Conservation (phyloP, 2,888 invertebrate genomes). For the Azorinus chamasolen region DNA sequence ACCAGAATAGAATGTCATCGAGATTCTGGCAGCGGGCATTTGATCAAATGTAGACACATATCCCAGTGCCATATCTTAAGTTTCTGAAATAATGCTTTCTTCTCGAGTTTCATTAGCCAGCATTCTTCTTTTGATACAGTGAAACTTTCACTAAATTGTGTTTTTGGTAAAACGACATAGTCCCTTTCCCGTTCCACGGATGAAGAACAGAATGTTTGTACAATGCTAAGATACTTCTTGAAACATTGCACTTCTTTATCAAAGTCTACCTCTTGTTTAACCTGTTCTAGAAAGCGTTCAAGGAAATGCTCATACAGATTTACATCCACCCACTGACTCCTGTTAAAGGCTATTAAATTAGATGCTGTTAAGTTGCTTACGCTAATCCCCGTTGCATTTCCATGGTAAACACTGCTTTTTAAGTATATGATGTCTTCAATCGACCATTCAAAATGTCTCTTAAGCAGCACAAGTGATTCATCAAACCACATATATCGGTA, state of each 20-base stretch:
- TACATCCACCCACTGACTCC: background rate
- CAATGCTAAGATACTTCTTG: background rate
- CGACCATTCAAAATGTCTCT: background rate
- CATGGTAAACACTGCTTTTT: background rate
- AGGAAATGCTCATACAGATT: background rate
- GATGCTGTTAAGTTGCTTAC: no score
- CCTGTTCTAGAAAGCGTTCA: background rate
- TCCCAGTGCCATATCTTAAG: no score
- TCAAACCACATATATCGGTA: no score
- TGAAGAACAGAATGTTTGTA: background rate
- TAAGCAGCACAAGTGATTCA: constrained; percentile 1
- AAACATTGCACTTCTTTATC: background rate
- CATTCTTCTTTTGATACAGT: background rate
- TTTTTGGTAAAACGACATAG: background rate
- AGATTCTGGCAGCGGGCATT: no score
- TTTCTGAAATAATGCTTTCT: no score
- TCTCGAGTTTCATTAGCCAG: no score
- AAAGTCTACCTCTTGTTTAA: background rate
- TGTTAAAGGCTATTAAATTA: no score
- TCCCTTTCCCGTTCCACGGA: background rate
- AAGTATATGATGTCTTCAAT: background rate
- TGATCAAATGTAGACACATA: no score
- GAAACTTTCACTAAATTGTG: background rate
- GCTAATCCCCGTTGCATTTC: no score
- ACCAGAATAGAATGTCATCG: no score